Evolutionary conservation across 2,797 vertebrate species (phyloP), one percentile per base, ranked within the genome.

Genomic region (Eleutherodactylus coqui): DNA sequence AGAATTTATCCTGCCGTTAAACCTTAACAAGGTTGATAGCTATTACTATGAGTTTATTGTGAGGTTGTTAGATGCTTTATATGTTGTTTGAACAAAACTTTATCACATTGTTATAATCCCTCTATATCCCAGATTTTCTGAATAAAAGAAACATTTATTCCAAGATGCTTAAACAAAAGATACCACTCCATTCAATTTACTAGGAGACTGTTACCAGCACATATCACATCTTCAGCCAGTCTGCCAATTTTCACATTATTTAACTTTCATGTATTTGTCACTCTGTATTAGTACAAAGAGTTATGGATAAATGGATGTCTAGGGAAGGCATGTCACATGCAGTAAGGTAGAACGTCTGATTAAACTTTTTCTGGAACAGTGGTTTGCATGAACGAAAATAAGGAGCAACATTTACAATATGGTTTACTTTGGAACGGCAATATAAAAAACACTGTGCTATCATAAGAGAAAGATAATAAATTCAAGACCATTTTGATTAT

Each of bases 21-120:
- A 72, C 69, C 38, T 43, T 72, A 72, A 72, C 36, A 72, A 41
- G 3, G 69, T 72, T 72, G 38, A 72, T 43, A 72, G 69, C 38
- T 72, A 43, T 72, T 72, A 16, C 69, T 43, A 43, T 41, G 19
- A 70, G 24, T 72, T 43, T 72, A 72, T 41, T 72, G 67, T 70
- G 67, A 24, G 36, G 36, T 70, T 41, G 21, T 11, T 4, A 24
- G 38, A 72, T 43, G 36, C 27, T 72, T 72, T 43, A 72, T 43
- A 13, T n/a, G 38, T 72, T 72, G 19, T 13, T 41, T 43, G 36
- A 41, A 72, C 24, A 41, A 43, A 43, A 72, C 11, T 41, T 72
- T 43, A 43, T 72, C 38, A 43, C 67, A 38, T 36, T 70, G 67
- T 70, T 70, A 41, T 41, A 43, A 41, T 43, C 11, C 38, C 5